Conservation (phyloP, 2,888 invertebrate genomes). For the Ectemnius cavifrons region DNA sequence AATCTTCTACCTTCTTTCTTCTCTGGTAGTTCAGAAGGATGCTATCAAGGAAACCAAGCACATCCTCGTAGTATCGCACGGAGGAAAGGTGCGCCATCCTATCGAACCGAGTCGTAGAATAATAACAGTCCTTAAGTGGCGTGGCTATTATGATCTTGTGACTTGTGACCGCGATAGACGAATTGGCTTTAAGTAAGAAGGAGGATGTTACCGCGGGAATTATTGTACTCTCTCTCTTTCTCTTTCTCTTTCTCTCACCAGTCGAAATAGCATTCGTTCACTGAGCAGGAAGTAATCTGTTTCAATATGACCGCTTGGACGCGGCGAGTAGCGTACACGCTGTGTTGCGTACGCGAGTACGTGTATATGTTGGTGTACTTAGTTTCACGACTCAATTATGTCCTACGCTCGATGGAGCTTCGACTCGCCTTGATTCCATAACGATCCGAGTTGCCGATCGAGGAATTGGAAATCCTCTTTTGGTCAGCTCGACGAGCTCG, state of each 20-base stretch:
- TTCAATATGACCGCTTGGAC: conserved; percentile 65
- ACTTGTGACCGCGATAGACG: conserved; percentile 22
- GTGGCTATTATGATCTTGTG: too few relatives aligned
- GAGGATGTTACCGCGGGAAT: conserved; percentile 5
- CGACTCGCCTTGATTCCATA: neutral
- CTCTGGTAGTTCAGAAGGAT: too few relatives aligned
- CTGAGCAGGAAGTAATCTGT: conserved; percentile 75
- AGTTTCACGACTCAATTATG: conserved; percentile 40
- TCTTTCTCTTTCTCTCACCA: conserved; percentile 3
- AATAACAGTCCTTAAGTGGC: too few relatives aligned
- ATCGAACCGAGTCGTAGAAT: too few relatives aligned
- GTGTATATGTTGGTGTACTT: conserved; percentile 20
- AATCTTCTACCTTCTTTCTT: too few relatives aligned
- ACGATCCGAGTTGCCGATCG: neutral
- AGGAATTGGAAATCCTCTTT: neutral
- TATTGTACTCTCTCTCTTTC: neutral
- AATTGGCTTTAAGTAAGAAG: conserved; percentile 27
- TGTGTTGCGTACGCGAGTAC: neutral
- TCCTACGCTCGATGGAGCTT: conserved; percentile 7
- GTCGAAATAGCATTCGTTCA: conserved; percentile 46
- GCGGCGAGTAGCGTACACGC: conserved; percentile 42
- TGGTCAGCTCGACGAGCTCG: too few relatives aligned
- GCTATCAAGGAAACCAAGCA: too few relatives aligned
- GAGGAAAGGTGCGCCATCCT: too few relatives aligned
- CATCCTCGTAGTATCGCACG: too few relatives aligned